Percentiles rank a stretch among this genome's conserved stretches.
Evolutionary conservation across 2,797 vertebrate species (phyloP).

Genomic region (Catamblyrhynchus diadema): DNA sequence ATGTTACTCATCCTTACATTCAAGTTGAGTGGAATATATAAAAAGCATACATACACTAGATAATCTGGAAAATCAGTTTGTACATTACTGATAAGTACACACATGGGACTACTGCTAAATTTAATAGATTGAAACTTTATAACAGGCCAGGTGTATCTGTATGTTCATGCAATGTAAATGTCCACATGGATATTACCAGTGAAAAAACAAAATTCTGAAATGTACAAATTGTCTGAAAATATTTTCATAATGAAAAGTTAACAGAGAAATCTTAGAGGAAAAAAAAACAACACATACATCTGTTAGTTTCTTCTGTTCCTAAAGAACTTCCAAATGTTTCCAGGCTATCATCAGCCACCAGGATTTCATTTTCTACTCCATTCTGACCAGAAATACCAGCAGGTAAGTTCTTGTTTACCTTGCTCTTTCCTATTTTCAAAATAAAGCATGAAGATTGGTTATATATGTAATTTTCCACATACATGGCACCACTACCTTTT

Average conservation of each 20-base stretch:
- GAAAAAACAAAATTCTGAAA: not conserved
- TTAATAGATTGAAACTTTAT: not conserved
- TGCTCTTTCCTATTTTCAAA: conserved; percentile 84
- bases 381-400: conserved; percentile 72
- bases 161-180: not conserved
- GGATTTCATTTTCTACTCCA: conserved; percentile 61
- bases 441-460: conserved; percentile 6
- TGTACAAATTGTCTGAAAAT: not conserved
- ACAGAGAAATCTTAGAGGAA: not conserved
- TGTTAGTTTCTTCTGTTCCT: conserved; percentile 74
- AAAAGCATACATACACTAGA: not conserved
- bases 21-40: not conserved
- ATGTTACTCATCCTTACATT: not conserved
- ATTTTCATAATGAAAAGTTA: not conserved
- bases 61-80: not conserved
- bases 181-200: not conserved
- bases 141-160: accelerated
- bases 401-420: conserved; percentile 73
- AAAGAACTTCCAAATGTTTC: conserved; percentile 72
- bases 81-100: not conserved
- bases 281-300: not conserved
- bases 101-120: not conserved
- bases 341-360: conserved; percentile 72
- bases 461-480: not conserved
- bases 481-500: not conserved